Conservation (phyloP, 2,113 vertebrate genomes). For the Microtus pennsylvanicus region DNA sequence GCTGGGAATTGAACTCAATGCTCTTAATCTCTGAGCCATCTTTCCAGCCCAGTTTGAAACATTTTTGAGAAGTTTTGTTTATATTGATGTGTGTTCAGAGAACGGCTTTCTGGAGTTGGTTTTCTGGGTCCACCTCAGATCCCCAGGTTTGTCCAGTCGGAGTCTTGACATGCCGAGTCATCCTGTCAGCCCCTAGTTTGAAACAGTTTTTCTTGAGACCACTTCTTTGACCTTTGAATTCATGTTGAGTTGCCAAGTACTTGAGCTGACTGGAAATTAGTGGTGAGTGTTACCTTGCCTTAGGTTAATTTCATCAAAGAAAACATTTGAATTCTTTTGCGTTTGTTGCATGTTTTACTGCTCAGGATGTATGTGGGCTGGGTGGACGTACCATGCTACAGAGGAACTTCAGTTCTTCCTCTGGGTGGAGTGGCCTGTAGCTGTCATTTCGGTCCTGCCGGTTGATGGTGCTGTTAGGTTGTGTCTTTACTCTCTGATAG, state of each 20-base stretch:
- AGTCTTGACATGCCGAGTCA: background rate
- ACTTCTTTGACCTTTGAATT: background rate
- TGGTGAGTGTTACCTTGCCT: background rate
- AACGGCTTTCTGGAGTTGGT: background rate
- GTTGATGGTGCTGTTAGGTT: background rate
- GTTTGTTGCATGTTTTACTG: background rate
- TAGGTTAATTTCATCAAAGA: background rate
- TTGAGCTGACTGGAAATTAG: constrained; percentile 7
- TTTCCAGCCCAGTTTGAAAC: background rate
- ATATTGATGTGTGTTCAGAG: background rate
- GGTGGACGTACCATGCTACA: background rate
- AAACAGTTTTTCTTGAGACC: constrained; percentile 22
- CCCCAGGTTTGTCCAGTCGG: background rate
- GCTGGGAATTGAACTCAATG: background rate
- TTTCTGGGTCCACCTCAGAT: too few relatives aligned
- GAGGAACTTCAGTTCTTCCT: background rate
- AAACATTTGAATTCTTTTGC: background rate
- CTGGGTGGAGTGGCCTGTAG: background rate
- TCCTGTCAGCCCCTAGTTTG: background rate
- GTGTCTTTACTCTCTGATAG: background rate
- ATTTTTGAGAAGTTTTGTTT: background rate
- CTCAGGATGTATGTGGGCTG: background rate
- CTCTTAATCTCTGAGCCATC: background rate
- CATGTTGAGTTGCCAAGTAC: background rate
- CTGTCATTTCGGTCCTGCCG: background rate